phyloP scores from a whole-genome alignment of 2,888 invertebrate genomes.

The Hyalella azteca region DNA sequence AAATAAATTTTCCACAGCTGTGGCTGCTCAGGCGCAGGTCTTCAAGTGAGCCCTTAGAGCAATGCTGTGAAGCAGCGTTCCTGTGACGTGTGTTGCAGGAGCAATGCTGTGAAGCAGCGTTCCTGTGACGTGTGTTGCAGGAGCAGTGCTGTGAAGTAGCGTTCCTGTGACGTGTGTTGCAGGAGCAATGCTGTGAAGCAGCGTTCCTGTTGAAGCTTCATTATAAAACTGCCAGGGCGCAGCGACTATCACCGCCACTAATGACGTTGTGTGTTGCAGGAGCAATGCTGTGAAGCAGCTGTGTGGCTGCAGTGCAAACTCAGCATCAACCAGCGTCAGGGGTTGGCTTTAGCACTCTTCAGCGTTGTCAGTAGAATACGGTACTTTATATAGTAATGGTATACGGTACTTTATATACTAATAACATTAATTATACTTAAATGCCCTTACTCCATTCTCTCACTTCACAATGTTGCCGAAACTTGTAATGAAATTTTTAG shows the following conservation, averaged over 20 bases:
- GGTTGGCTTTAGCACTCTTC: neutral
- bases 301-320: conserved; percentile 29
- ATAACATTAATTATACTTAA: neutral
- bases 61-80: too few relatives aligned
- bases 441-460: neutral
- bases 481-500: neutral
- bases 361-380: neutral
- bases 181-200: too few relatives aligned
- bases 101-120: too few relatives aligned
- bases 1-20: too few relatives aligned
- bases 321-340: neutral
- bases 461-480: neutral
- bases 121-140: too few relatives aligned
- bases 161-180: too few relatives aligned
- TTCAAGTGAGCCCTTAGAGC: too few relatives aligned
- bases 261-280: neutral
- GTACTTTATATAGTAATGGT: neutral
- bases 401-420: neutral
- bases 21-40: too few relatives aligned
- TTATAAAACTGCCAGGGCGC: too few relatives aligned
- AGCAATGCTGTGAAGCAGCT: neutral
- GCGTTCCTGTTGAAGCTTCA: too few relatives aligned
- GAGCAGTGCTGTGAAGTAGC: too few relatives aligned
- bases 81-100: too few relatives aligned
- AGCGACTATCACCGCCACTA: neutral